These are phyloP conservation scores for Pogonognathellus flavescens DNA, from an alignment of 1,140 invertebrate species.

Conservation along the genomic window DNA sequence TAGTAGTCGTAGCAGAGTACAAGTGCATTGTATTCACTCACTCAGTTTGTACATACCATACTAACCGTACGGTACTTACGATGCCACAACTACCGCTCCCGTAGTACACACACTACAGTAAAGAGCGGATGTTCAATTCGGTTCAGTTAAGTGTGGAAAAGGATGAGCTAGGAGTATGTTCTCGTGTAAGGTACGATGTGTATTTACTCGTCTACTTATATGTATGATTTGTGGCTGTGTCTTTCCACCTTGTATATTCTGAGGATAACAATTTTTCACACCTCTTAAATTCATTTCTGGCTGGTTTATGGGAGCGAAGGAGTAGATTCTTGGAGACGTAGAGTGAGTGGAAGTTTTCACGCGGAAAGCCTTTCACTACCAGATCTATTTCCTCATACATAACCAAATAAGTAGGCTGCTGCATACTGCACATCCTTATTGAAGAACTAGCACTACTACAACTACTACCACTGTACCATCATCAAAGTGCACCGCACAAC, in stretches of 20 bases:
- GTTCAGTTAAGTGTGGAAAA: slow-evolving; percentile 38
- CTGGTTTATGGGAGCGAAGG: slow-evolving; percentile 46
- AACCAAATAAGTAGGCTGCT: slow-evolving; percentile 59
- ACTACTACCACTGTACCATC: slow-evolving; percentile 1
- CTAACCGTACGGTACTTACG: too few relatives aligned
- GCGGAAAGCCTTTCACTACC: slow-evolving; percentile 52
- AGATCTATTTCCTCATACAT: slow-evolving; percentile 61
- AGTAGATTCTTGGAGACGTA: slow-evolving; percentile 39
- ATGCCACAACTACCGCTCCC: too few relatives aligned
- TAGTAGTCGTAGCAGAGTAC: background rate
- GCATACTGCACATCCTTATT: slow-evolving; percentile 48
- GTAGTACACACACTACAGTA: too few relatives aligned
- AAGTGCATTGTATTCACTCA: slow-evolving; percentile 29
- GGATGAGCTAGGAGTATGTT: slow-evolving; percentile 32
- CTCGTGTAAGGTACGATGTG: slow-evolving; percentile 1
- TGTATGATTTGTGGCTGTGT: slow-evolving; percentile 59
- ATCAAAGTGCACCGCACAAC: slow-evolving; percentile 55
- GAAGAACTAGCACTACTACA: background rate
- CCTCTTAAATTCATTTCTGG: slow-evolving; percentile 61
- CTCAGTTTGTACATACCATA: slow-evolving; percentile 21
- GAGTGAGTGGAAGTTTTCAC: slow-evolving; percentile 55
- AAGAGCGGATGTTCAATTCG: background rate
- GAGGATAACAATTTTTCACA: slow-evolving; percentile 62
- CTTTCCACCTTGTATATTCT: slow-evolving; percentile 56
- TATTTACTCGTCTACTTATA: slow-evolving; percentile 55